Evolutionary conservation across 2,113 vertebrate genomes (phyloP).

Genomic region (Ctenomys sociabilis): DNA sequence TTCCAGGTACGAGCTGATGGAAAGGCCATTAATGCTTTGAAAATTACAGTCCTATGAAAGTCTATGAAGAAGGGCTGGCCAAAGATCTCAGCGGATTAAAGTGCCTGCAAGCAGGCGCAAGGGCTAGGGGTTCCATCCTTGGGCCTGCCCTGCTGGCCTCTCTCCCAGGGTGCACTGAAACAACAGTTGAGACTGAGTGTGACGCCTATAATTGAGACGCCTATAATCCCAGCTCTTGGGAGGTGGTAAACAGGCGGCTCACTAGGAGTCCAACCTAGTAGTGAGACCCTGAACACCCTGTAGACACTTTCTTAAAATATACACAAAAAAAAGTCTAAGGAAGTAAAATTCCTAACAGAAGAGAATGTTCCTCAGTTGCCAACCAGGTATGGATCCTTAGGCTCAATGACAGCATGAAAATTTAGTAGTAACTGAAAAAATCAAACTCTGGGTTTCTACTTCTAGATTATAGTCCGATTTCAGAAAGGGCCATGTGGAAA

Average conservation of each 20-base stretch:
- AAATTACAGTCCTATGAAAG: background rate
- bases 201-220: no score
- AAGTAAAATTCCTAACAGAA: slow-evolving; percentile 11
- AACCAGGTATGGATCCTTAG: background rate
- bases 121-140: no score
- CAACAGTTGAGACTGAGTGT: no score
- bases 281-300: no score
- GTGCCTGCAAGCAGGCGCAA: no score
- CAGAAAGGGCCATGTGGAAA: slow-evolving; percentile 22
- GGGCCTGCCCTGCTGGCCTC: no score
- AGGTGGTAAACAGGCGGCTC: no score
- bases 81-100: no score
- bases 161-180: no score
- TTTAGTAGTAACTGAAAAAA: background rate
- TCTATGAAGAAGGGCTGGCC: background rate
- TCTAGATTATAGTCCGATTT: slow-evolving; percentile 28
- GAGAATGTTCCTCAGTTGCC: background rate
- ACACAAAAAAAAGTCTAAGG: background rate
- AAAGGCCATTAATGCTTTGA: slow-evolving; percentile 53
- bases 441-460: background rate
- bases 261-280: no score
- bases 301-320: no score
- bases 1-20: background rate
- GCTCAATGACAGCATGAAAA: slow-evolving; percentile 17
- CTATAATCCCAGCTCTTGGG: no score